Evolutionary conservation across 2,113 vertebrate genomes (phyloP).

Genomic region (Osmerus mordax): DNA sequence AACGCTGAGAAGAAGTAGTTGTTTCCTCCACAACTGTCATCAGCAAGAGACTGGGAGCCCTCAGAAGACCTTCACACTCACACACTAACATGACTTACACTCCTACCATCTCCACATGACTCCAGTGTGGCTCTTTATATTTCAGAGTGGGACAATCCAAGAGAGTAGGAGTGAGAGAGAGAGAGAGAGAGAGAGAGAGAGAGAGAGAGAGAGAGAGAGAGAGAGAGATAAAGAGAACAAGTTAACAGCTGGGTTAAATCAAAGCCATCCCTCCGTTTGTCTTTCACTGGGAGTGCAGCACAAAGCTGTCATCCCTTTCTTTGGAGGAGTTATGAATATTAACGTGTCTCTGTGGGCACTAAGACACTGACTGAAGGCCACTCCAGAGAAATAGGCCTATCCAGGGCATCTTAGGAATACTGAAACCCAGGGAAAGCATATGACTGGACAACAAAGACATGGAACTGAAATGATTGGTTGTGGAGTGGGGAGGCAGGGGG

Average conservation of each 20-base stretch:
- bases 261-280: constrained; percentile 16
- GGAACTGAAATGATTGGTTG: neutral
- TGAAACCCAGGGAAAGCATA: neutral
- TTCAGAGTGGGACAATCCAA: neutral
- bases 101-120: constrained; percentile 4
- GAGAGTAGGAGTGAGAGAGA: neutral
- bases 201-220: neutral
- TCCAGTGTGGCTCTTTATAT: constrained; percentile 5
- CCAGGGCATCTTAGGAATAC: neutral
- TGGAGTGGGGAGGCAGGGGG: neutral
- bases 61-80: neutral
- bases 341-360: neutral
- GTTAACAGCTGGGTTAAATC: constrained; percentile 16
- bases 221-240: neutral
- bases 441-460: neutral
- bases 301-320: constrained; percentile 5
- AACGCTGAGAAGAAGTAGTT: neutral
- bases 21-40: neutral
- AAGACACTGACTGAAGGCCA: neutral
- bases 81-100: neutral
- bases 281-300: neutral
- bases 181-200: neutral
- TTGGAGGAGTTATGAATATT: constrained; percentile 16
- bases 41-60: neutral
- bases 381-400: neutral